A percentile compares a stretch with the other conserved stretches of the same genome.
phyloP scores from a whole-genome alignment of 2,797 vertebrate species.

The Crenuchus spilurus region DNA sequence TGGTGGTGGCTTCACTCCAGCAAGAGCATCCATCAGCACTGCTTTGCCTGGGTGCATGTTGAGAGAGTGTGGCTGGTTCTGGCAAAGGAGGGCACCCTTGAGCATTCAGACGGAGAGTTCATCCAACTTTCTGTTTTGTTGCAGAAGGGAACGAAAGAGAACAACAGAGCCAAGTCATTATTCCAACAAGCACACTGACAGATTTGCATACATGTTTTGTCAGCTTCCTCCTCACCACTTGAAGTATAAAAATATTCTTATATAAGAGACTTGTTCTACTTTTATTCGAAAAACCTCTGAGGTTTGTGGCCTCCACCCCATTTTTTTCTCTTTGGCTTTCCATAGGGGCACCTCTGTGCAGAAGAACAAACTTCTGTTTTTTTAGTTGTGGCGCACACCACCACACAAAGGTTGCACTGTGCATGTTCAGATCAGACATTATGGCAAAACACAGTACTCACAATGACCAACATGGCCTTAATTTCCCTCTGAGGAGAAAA shows the following conservation, averaged over 20 bases:
- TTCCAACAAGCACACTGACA: constrained; percentile 43
- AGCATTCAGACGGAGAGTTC: background rate
- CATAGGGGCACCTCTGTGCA: constrained; percentile 43
- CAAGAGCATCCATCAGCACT: background rate
- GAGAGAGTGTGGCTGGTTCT: background rate
- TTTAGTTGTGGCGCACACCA: background rate
- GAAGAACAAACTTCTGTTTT: constrained; percentile 37
- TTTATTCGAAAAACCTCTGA: constrained; percentile 45
- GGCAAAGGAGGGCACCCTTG: background rate
- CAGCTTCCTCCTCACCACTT: constrained; percentile 26
- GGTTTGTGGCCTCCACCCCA: constrained; percentile 26
- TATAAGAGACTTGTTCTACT: constrained; percentile 23
- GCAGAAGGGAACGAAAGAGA: background rate
- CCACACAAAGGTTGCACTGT: constrained; percentile 37
- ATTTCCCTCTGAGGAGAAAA: background rate
- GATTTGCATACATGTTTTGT: constrained; percentile 43
- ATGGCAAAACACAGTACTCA: background rate
- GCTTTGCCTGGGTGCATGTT: background rate
- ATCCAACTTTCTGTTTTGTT: constrained; percentile 6
- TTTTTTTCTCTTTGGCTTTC: constrained; percentile 28
- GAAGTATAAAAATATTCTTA: constrained; percentile 23
- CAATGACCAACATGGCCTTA: background rate
- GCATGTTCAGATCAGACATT: constrained; percentile 14
- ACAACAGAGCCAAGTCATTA: constrained; percentile 38
- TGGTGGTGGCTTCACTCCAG: background rate